Percentiles rank a stretch among this genome's conserved stretches.
Conservation (phyloP, 2,888 invertebrate species). For the Apotomis turbidana region DNA sequence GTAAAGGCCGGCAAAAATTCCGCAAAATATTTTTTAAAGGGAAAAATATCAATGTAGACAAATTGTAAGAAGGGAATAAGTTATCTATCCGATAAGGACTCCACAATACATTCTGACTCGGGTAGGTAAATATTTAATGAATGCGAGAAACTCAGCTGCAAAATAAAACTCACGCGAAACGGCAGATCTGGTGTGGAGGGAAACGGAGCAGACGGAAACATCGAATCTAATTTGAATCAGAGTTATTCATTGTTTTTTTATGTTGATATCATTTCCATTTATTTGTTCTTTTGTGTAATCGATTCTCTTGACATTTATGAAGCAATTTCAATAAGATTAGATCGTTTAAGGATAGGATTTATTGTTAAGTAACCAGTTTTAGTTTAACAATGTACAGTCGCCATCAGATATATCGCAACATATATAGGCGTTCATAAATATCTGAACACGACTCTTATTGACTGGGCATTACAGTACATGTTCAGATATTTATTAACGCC, state of each 20-base stretch:
- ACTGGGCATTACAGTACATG: too few relatives aligned
- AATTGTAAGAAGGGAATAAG: conserved; percentile 13
- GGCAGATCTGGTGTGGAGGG: conserved; percentile 23
- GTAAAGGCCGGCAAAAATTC: conserved; percentile 53
- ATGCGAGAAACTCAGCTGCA: conserved; percentile 51
- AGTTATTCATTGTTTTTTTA: conserved; percentile 37
- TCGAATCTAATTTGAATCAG: conserved; percentile 37
- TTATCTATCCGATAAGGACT: conserved; percentile 12
- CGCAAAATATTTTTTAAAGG: conserved; percentile 54
- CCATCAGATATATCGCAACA: too few relatives aligned
- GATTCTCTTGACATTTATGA: not conserved
- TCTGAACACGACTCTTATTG: too few relatives aligned
- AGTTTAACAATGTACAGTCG: too few relatives aligned
- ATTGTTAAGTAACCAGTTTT: too few relatives aligned
- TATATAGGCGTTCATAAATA: too few relatives aligned
- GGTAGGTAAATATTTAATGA: conserved; percentile 48
- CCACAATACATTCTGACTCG: conserved; percentile 33
- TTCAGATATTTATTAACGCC: too few relatives aligned
- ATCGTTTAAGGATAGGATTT: not conserved
- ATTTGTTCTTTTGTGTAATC: conserved; percentile 9
- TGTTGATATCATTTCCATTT: conserved; percentile 15
- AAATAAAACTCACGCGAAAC: conserved; percentile 40
- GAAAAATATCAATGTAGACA: conserved; percentile 48
- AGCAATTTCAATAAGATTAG: conserved; percentile 13
- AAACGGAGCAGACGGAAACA: conserved; percentile 36